These are phyloP conservation scores for Anorthoa munda DNA, from an alignment of 2,888 invertebrate species.

Conservation along the genomic window DNA sequence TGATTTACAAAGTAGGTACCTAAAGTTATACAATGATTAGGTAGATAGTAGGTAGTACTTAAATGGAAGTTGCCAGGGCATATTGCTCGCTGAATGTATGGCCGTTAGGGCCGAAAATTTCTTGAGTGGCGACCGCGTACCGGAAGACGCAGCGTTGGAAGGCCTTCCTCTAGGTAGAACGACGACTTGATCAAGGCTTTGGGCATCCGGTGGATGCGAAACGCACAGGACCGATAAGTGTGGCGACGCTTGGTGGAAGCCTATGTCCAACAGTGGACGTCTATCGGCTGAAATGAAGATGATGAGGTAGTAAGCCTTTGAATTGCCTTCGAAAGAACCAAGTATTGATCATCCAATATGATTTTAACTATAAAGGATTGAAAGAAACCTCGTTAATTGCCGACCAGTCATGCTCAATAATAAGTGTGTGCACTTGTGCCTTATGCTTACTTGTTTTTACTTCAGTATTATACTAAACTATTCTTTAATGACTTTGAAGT, in stretches of 20 bases:
- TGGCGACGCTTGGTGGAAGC: too few relatives aligned
- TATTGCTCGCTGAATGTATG: too few relatives aligned
- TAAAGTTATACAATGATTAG: not conserved
- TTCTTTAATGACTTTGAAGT: slow-evolving; percentile 12
- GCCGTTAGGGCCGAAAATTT: too few relatives aligned
- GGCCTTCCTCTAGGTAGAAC: too few relatives aligned
- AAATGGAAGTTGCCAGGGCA: too few relatives aligned
- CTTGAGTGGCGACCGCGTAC: too few relatives aligned
- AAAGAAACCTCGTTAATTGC: slow-evolving; percentile 6
- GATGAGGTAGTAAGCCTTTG: not conserved
- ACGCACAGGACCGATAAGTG: too few relatives aligned
- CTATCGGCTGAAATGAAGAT: too few relatives aligned
- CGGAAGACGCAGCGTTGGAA: too few relatives aligned
- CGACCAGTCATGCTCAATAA: slow-evolving; percentile 45
- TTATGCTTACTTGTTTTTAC: slow-evolving; percentile 33
- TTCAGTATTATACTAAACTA: slow-evolving; percentile 15
- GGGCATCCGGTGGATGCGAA: too few relatives aligned
- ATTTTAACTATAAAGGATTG: not conserved
- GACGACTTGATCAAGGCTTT: too few relatives aligned
- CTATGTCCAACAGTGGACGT: too few relatives aligned
- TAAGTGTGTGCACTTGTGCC: slow-evolving; percentile 15
- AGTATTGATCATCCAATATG: slow-evolving; percentile 15
- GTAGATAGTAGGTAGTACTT: not conserved
- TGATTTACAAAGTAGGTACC: not conserved
- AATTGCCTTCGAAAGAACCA: not conserved